Conservation (phyloP, 2,888 invertebrate species). For the Campoplex nolae region DNA sequence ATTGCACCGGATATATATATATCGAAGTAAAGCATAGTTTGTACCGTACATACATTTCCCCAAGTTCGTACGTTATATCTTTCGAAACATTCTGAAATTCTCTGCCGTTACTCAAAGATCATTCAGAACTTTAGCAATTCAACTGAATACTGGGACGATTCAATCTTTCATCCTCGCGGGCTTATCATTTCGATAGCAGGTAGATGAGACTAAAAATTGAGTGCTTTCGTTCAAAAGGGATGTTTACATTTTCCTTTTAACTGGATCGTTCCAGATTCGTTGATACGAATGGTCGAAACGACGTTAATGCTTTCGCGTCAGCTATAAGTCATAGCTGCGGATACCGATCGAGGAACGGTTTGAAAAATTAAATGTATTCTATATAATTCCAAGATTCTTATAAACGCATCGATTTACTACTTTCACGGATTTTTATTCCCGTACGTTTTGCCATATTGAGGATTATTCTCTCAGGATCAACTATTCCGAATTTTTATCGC, state of each 20-base stretch:
- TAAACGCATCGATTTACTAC: not conserved
- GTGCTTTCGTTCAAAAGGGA: not conserved
- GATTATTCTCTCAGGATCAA: not conserved
- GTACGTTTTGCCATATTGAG: not conserved
- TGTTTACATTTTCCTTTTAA: not conserved
- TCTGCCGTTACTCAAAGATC: not conserved
- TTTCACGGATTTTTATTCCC: not conserved
- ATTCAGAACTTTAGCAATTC: not conserved
- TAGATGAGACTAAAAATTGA: not conserved
- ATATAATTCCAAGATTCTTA: not conserved
- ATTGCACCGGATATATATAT: slow-evolving; percentile 23
- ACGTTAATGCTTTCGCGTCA: not conserved
- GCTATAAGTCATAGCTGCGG: not conserved
- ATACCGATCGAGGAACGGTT: not conserved
- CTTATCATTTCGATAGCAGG: not conserved
- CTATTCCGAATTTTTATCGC: not conserved
- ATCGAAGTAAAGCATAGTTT: not conserved
- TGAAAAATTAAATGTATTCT: not conserved
- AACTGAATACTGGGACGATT: not conserved
- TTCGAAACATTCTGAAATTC: not conserved
- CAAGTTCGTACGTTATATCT: not conserved
- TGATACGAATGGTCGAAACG: not conserved
- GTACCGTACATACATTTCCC: not conserved
- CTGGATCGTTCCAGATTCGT: not conserved
- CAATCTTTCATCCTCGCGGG: not conserved